These are phyloP conservation scores for Argopecten irradians DNA, from an alignment of 1,140 invertebrate species.

Conservation along the genomic window DNA sequence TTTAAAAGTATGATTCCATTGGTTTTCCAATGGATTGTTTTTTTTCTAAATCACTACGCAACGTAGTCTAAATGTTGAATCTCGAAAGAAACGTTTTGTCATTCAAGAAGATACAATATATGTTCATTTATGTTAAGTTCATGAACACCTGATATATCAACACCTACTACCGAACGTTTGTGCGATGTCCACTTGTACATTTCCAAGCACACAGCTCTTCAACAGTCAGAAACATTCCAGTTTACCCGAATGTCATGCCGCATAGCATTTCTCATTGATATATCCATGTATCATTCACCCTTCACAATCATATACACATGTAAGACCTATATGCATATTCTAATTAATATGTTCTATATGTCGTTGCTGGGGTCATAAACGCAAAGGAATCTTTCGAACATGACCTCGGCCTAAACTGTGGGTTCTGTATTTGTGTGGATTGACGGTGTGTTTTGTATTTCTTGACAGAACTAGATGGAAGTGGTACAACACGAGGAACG, in stretches of 20 bases:
- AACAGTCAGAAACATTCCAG: not conserved
- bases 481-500: not conserved
- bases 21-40: too few relatives aligned
- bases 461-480: not conserved
- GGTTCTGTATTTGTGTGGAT: not conserved
- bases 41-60: too few relatives aligned
- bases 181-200: not conserved
- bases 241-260: not conserved
- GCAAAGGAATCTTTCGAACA: not conserved
- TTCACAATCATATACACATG: not conserved
- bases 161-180: not conserved
- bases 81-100: not conserved
- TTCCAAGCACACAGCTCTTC: too few relatives aligned
- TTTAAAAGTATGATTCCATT: too few relatives aligned
- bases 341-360: not conserved
- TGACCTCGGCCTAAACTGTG: not conserved
- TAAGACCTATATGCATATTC: not conserved
- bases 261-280: not conserved
- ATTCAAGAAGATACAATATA: not conserved
- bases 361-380: not conserved
- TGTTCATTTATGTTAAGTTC: too few relatives aligned
- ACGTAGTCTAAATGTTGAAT: too few relatives aligned
- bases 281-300: not conserved
- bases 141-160: not conserved
- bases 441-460: not conserved